Base-by-base conservation (phyloP, 1,140 invertebrate species). In the Tribolium castaneum region DNA sequence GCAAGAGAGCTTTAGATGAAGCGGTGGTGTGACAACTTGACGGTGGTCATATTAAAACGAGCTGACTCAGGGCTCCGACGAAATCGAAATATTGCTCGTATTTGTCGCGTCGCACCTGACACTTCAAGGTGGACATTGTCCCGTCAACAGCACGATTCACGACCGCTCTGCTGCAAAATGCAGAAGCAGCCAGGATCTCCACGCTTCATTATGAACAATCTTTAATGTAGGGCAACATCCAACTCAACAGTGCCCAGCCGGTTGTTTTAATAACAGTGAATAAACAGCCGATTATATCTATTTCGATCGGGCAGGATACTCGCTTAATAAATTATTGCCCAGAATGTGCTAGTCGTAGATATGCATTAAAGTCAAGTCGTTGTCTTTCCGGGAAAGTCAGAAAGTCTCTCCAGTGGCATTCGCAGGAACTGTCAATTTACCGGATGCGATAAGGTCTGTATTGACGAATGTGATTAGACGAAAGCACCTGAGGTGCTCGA, bases 21-120 rank as follows among this genome's bases (percentile, higher is more conserved):
- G 56, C 16, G 19, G n/a, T 76, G 39, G 74, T 76, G 39, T 62
- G 13, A 49, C 52, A 39, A n/a, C 30, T 6, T 12, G 72, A 45
- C 22, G 19, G 62, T 22, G 59, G 45, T 49, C 49, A 66, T 70
- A 76, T 76, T 51, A 45, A 35, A 76, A 70, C 59, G 13, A 39
- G 59, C 59, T 59, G 54, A 66, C 22, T 62, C 56, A 62, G 9
- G 59, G 5, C 56, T 30, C 16, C 30, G 76, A 76, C 66, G 22
- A 49, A 75, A 79, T 79, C 78, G 78, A 79, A 79, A 79, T 79
- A 79, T 75, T 56, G 25, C 62, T 35, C 73, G 30, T 50, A 79
- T 79, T 79, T 79, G 78, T 79, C 72, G 34, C 59, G 59, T 30
- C 25, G 30, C 70, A 51, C 50, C 66, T 79, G 78, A 79, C 78